A percentile compares a stretch with the other conserved stretches of the same genome.
These are phyloP conservation scores for Dicrostonyx torquatus DNA, from an alignment of 2,797 vertebrate genomes.

Conservation along the genomic window DNA sequence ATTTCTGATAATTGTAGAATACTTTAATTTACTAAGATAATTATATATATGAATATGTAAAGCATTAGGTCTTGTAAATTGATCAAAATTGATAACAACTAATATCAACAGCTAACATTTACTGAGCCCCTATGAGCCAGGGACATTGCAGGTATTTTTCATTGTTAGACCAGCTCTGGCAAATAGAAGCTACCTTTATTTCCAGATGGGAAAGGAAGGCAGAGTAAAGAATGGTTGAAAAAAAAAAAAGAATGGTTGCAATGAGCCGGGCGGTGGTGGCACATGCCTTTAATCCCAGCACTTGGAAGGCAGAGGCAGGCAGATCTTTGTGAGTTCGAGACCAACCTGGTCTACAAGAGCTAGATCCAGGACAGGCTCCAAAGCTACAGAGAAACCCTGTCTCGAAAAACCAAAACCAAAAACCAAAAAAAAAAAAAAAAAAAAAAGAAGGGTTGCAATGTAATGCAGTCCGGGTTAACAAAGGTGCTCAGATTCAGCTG, in stretches of 20 bases:
- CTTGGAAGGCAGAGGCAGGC: too few relatives aligned
- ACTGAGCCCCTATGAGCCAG: background rate
- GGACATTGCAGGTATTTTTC: background rate
- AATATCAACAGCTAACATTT: background rate
- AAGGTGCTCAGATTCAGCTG: background rate
- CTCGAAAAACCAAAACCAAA: too few relatives aligned
- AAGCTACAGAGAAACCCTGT: too few relatives aligned
- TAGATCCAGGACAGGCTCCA: too few relatives aligned
- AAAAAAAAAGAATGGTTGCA: too few relatives aligned
- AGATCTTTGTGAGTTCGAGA: too few relatives aligned
- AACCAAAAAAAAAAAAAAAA: too few relatives aligned
- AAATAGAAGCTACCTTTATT: background rate
- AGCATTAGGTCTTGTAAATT: background rate
- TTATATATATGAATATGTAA: background rate
- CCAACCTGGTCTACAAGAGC: too few relatives aligned
- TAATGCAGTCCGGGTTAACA: background rate
- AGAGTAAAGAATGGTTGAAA: background rate
- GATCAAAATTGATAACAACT: background rate
- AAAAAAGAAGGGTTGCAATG: too few relatives aligned
- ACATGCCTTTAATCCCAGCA: too few relatives aligned
- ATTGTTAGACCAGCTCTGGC: background rate
- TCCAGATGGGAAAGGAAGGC: conserved; percentile 12
- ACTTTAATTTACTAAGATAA: background rate
- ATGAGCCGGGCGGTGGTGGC: too few relatives aligned
- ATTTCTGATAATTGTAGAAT: background rate